These are phyloP conservation scores for Alsophila aescularia DNA, from an alignment of 2,888 invertebrate genomes.

Conservation along the genomic window DNA sequence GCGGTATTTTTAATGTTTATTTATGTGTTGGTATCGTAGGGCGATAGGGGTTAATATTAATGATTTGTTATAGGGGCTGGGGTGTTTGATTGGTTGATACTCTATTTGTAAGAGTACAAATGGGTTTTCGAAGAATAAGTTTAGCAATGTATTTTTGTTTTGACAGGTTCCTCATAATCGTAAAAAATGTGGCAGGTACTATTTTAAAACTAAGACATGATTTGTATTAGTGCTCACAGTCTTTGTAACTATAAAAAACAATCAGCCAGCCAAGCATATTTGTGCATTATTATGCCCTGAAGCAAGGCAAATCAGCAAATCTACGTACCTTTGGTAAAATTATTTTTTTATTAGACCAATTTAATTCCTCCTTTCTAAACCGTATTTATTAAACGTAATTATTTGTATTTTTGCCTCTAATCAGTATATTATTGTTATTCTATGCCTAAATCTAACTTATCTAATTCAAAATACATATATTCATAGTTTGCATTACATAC, in stretches of 20 bases:
- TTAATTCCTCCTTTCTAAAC: no score
- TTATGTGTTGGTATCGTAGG: conserved; percentile 58
- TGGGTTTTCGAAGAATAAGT: conserved; percentile 2
- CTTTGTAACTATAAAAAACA: no score
- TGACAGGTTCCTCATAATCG: background rate
- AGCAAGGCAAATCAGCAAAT: no score
- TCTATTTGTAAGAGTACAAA: conserved; percentile 38
- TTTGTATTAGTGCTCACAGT: no score
- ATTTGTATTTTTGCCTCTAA: background rate
- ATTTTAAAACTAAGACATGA: no score
- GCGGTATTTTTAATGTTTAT: conserved; percentile 73
- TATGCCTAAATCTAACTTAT: no score
- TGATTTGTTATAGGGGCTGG: conserved; percentile 48
- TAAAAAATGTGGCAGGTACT: background rate
- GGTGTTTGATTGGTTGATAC: conserved; percentile 36
- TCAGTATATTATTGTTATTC: no score
- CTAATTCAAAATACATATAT: conserved; percentile 44
- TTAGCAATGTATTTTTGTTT: background rate
- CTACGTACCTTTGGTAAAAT: no score
- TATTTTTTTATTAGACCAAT: no score
- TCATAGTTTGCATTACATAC: conserved; percentile 69
- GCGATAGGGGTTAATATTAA: conserved; percentile 64
- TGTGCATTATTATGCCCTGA: no score
- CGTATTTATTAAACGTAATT: no score
- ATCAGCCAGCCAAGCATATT: no score